phyloP scores from a whole-genome alignment of 1,140 invertebrate genomes.

The Drosophila neocordata region DNA sequence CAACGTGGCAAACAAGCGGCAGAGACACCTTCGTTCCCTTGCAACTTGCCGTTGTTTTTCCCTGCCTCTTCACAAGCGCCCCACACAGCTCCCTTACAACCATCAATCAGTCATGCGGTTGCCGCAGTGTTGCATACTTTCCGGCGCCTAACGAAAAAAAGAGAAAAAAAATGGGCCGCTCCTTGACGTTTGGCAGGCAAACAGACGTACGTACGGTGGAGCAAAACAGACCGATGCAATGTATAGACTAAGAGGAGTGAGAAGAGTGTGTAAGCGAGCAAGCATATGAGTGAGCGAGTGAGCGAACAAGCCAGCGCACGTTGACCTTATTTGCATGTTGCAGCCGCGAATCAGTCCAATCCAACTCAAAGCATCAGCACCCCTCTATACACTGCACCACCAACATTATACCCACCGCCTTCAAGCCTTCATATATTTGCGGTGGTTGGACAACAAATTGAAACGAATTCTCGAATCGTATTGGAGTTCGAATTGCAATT shows the following conservation, averaged over 20 bases:
- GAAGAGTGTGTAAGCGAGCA: neutral
- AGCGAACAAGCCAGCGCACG: conserved; percentile 52
- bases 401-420: neutral
- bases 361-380: conserved; percentile 16
- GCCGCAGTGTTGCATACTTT: conserved; percentile 69
- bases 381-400: neutral
- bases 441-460: conserved; percentile 72
- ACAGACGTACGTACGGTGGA: neutral
- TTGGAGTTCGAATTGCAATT: conserved; percentile 79
- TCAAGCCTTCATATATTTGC: conserved; percentile 44
- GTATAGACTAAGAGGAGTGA: no score
- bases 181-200: conserved; percentile 51
- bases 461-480: conserved; percentile 74
- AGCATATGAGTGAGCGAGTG: conserved; percentile 1
- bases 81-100: conserved; percentile 8
- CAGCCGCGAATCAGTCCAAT: conserved; percentile 73
- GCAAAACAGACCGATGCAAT: neutral
- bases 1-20: conserved; percentile 56
- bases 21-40: conserved; percentile 32
- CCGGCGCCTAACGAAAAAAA: conserved; percentile 45
- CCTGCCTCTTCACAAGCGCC: neutral
- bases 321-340: conserved; percentile 77
- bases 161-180: conserved; percentile 37
- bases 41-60: neutral
- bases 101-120: conserved; percentile 61